Percentiles rank a stretch among this genome's conserved stretches.
phyloP scores from a whole-genome alignment of 2,888 invertebrate species.

The Rhamnusium bicolor region DNA sequence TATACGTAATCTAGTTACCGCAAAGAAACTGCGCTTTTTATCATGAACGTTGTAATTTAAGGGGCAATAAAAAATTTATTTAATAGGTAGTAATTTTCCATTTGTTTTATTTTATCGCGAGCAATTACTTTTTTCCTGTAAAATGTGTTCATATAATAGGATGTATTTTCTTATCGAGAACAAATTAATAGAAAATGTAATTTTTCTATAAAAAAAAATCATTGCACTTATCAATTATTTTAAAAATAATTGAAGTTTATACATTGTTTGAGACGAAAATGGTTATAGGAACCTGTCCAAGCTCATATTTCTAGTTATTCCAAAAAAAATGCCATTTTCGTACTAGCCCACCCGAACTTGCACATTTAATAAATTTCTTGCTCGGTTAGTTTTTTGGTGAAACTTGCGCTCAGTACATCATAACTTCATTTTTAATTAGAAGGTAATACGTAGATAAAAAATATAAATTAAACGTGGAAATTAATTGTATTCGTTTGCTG shows the following conservation, averaged over 20 bases:
- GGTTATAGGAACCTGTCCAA: neutral
- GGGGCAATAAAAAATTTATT: constrained; percentile 24
- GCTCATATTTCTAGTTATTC: neutral
- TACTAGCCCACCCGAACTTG: neutral
- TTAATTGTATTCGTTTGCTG: constrained; percentile 13
- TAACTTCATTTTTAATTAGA: neutral
- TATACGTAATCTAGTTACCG: neutral
- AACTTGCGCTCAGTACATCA: neutral
- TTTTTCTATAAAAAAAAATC: neutral
- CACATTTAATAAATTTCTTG: neutral
- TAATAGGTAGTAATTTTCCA: constrained; percentile 31
- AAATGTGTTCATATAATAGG: neutral
- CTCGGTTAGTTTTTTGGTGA: neutral
- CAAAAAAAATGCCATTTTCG: neutral
- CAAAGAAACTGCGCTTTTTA: constrained; percentile 17
- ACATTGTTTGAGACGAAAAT: neutral
- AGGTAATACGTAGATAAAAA: neutral
- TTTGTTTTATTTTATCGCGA: constrained; percentile 26
- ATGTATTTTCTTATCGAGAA: constrained; percentile 3
- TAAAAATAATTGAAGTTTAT: neutral
- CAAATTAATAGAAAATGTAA: neutral
- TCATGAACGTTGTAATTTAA: constrained; percentile 18
- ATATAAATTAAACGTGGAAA: constrained; percentile 6
- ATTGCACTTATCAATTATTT: neutral
- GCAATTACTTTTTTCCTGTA: constrained; percentile 15